Evolutionary conservation across 2,797 vertebrate genomes (phyloP), one percentile per base, ranked within the genome.

Genomic region (Aeoliscus strigatus): DNA sequence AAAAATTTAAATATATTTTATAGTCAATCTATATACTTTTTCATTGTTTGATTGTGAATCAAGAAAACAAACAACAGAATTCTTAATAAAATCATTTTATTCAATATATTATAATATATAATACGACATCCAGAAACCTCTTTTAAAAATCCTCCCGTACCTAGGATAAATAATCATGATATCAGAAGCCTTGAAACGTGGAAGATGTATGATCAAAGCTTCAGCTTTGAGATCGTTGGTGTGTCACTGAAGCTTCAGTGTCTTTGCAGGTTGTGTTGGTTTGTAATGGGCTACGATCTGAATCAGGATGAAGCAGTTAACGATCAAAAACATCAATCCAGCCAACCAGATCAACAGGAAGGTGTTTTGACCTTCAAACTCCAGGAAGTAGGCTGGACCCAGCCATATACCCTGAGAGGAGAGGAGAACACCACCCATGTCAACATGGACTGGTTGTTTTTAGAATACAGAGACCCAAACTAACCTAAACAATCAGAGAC

Each of bases 311-410:
- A 69, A 62, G 27, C 87, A 89, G 70, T 97, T 99, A 66, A 96
- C 85, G 16, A 89, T 60, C 47, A 98, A 83, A 62, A 98, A 94
- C 43, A 93, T 55, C 64, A 99, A 70, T 3, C 94, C 84, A 5
- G 93, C 89, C 9, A 92, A 45, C 92, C 96, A 99, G 68, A 96
- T 77, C 5, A 86, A 56, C 47, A 91, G 30, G 67, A 95, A 97
- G 10, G 90, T 90, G 75, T 96, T 92, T 57, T 66, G 60, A 14
- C 94, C 94, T 68, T 92, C 86, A 71, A 98, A 99, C 77, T 98
- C 96, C 48, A 99, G 76, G 27, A 85, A 84, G 61, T 95, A 99
- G 0, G 94, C 94, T 0, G 93, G 90, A 13, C 73, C 49, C 43
- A 98, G 78, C 96, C 96, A 98, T 7, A 92, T 31, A 15, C 79